Percentiles rank a stretch among this genome's conserved stretches.
These are phyloP conservation scores for Aricia artaxerxes DNA, from an alignment of 2,888 invertebrate species.

Conservation along the genomic window DNA sequence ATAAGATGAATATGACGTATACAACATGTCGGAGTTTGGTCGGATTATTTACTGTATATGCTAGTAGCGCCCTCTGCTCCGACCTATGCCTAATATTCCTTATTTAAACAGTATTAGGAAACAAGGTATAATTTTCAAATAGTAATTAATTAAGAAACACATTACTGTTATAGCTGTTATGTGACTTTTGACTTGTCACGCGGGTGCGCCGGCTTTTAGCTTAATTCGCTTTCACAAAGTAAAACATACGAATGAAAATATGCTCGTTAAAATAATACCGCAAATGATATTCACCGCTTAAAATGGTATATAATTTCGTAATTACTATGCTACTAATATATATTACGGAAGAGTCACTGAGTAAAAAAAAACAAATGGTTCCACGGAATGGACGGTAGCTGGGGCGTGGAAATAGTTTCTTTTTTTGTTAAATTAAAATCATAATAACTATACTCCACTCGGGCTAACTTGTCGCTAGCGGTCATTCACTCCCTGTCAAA, in stretches of 20 bases:
- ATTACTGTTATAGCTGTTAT: background rate
- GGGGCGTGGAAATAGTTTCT: too few species aligned
- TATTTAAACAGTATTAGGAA: background rate
- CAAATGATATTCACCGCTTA: background rate
- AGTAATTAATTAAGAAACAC: constrained; percentile 24
- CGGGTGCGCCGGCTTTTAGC: constrained; percentile 21
- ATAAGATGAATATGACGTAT: too few species aligned
- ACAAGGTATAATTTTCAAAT: constrained; percentile 3
- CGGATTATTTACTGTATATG: too few species aligned
- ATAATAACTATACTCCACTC: too few species aligned
- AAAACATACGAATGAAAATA: constrained; percentile 10
- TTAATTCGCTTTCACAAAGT: constrained; percentile 19
- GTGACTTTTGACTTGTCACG: constrained; percentile 18
- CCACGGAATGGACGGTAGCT: too few species aligned
- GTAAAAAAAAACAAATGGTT: too few species aligned
- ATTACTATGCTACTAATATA: background rate
- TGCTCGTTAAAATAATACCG: background rate
- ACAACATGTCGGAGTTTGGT: too few species aligned
- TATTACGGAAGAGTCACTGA: background rate
- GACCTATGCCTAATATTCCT: too few species aligned
- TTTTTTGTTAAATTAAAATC: too few species aligned
- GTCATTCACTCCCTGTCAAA: too few species aligned
- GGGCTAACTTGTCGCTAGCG: too few species aligned
- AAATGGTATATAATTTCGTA: background rate
- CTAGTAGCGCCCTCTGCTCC: too few species aligned